Percentiles rank a stretch among this genome's conserved stretches.
These are phyloP conservation scores for Cosmia trapezina DNA, from an alignment of 2,888 invertebrate genomes.

Conservation along the genomic window DNA sequence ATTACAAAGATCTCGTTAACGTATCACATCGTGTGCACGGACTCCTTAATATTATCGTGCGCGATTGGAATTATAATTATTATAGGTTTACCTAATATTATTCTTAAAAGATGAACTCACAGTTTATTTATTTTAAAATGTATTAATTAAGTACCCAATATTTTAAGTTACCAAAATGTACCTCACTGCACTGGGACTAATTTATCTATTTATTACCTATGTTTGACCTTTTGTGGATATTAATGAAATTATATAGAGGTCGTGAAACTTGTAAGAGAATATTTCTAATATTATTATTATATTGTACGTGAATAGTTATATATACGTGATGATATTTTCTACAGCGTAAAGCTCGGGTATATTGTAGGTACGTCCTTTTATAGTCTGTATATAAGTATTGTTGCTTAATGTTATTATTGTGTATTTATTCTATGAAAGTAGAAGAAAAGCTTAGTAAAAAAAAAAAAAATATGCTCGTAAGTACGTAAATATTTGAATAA, in stretches of 20 bases:
- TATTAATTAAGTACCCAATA: conserved; percentile 38
- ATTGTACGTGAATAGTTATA: conserved; percentile 14
- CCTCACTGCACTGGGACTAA: conserved; percentile 50
- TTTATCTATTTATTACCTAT: conserved; percentile 32
- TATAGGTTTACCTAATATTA: conserved; percentile 17
- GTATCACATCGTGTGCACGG: conserved; percentile 24
- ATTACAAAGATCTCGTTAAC: conserved; percentile 45
- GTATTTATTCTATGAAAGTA: conserved; percentile 39
- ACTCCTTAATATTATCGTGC: background rate
- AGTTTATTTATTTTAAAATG: conserved; percentile 36
- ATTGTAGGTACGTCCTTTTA: conserved; percentile 23
- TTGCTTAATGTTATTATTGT: conserved; percentile 42
- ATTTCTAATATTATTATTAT: conserved; percentile 24
- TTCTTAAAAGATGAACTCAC: conserved; percentile 13
- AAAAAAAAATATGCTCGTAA: conserved; percentile 8
- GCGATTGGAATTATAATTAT: background rate
- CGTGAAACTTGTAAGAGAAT: conserved; percentile 16
- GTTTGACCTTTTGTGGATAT: conserved; percentile 24
- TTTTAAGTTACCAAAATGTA: conserved; percentile 62
- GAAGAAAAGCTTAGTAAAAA: conserved; percentile 20
- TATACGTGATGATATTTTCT: conserved; percentile 37
- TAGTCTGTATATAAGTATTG: conserved; percentile 35
- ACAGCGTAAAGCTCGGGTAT: conserved; percentile 42
- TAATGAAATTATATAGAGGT: conserved; percentile 6
- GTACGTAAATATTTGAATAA: conserved; percentile 36